phyloP scores from a whole-genome alignment of 2,113 vertebrate genomes.

The Strix uralensis region DNA sequence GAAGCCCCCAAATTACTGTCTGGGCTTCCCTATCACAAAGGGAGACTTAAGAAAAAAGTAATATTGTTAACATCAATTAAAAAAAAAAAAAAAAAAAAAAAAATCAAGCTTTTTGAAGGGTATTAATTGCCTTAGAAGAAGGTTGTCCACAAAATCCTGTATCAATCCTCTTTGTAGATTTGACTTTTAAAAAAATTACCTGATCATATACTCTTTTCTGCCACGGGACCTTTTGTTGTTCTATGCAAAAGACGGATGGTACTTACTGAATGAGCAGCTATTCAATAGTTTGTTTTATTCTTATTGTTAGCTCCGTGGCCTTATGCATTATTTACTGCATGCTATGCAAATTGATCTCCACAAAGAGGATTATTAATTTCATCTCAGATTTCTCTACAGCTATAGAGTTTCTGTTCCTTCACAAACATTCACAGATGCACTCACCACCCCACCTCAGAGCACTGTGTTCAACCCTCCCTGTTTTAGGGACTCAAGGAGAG shows the following conservation, averaged over 20 bases:
- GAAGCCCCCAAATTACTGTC: background rate
- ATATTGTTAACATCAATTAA: background rate
- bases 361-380: slow-evolving; percentile 16
- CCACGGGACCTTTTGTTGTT: background rate
- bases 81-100: background rate
- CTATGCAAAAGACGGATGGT: background rate
- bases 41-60: background rate
- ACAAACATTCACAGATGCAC: background rate
- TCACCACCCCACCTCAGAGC: background rate
- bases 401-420: background rate
- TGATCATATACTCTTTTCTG: background rate
- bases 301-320: background rate
- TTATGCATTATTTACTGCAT: slow-evolving; percentile 17
- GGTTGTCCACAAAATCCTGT: background rate
- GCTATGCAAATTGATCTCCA: background rate
- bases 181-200: background rate
- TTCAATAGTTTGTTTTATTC: slow-evolving; percentile 19
- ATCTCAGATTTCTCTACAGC: background rate
- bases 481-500: fast-evolving
- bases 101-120: background rate
- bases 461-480: fast-evolving
- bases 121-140: background rate
- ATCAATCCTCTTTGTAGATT: background rate
- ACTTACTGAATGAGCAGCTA: background rate
- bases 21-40: background rate